Base-by-base conservation (phyloP, 2,888 invertebrate genomes). In the Parthenolecanium corni region DNA sequence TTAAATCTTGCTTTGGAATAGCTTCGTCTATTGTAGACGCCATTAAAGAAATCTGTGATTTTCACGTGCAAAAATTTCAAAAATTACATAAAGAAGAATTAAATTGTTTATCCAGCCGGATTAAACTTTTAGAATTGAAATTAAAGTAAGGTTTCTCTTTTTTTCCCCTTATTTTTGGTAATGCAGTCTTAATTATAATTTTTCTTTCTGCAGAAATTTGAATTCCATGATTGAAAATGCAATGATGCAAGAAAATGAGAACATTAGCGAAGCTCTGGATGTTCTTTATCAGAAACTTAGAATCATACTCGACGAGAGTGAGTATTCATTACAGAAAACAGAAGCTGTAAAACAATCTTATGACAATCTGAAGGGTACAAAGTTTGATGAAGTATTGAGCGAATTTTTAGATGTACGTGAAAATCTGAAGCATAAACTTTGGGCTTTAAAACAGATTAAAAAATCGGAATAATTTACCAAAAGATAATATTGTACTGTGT, bases 401-500 rank as follows among this genome's bases (percentile, higher is more conserved):
- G 58, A 58, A 20, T 58, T 47, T n/a, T 12, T 31, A 2, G 47
- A 58, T n/a, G n/a, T 58, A 12, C n/a, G 58, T 31, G 58, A 58
- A n/a, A 58, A 20, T 36, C 47, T 36, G 14, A 58, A 58, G 14
- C 58, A 58, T 44, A 58, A 58, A 44, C 47, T 31, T 36, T 58
- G 58, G 58, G 58, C 58, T 25, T 58, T 58, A 36, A 44, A 58
- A 47, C 58, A 58, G 11, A 16, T 58, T n/a, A 44, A 58, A 47
- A 47, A 20, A 21, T 14, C 31, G 6, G 23, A 0, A 11, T n/a
- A n/a, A n/a, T n/a, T n/a, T n/a, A n/a, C n/a, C n/a, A n/a, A 36
- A 31, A 36, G 1, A 52, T n/a, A n/a, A n/a, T n/a, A n/a, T n/a
- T n/a, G n/a, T n/a, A n/a, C n/a, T n/a, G n/a, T n/a, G n/a, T n/a